A percentile compares a stretch with the other conserved stretches of the same genome.
phyloP scores from a whole-genome alignment of 2,888 invertebrate genomes.

The Tetropium fuscum region DNA sequence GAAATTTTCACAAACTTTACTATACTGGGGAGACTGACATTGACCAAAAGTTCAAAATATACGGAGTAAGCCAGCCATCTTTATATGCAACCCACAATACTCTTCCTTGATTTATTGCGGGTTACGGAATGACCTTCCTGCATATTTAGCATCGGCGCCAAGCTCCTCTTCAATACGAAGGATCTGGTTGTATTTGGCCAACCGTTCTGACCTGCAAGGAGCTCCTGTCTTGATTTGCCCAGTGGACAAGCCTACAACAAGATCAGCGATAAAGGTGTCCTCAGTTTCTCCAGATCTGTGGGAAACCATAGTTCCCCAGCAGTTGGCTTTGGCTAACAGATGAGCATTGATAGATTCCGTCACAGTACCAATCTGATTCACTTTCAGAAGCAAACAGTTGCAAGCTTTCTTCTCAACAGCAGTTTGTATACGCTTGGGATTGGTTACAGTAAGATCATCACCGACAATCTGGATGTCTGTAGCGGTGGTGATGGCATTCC shows the following conservation, averaged over 20 bases:
- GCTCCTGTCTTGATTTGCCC: slow-evolving; percentile 99
- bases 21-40: neutral
- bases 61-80: slow-evolving; percentile 11
- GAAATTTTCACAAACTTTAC: neutral
- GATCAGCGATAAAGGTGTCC: slow-evolving; percentile 98
- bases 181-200: slow-evolving; percentile 99
- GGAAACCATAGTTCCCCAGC: slow-evolving; percentile 99
- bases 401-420: slow-evolving; percentile 98
- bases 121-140: slow-evolving; percentile 95
- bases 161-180: slow-evolving; percentile 98
- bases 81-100: slow-evolving; percentile 6
- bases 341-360: slow-evolving; percentile 98
- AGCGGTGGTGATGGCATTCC: slow-evolving; percentile 81
- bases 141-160: slow-evolving; percentile 90
- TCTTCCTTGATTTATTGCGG: slow-evolving; percentile 68
- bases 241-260: slow-evolving; percentile 97
- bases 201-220: slow-evolving; percentile 97
- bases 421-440: slow-evolving; percentile 92
- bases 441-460: slow-evolving; percentile 96
- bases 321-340: slow-evolving; percentile 85
- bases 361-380: slow-evolving; percentile 97
- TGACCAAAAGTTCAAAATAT: slow-evolving; percentile 7
- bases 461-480: slow-evolving; percentile 92
- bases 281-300: slow-evolving; percentile 98
- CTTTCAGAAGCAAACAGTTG: slow-evolving; percentile 96